phyloP scores from a whole-genome alignment of 2,888 invertebrate species.

The Nomada hirtipes region DNA sequence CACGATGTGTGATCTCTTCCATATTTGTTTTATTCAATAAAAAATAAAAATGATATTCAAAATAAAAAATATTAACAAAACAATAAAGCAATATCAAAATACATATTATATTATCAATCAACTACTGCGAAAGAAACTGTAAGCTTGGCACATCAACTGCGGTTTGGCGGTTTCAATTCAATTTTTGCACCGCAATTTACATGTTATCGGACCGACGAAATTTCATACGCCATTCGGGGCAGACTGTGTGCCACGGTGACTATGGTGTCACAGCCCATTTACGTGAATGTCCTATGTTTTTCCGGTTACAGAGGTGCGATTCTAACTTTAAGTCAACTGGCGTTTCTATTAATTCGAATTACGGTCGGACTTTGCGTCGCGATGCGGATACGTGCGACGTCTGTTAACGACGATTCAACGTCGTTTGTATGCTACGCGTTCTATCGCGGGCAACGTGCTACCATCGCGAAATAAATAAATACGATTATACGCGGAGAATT shows the following conservation, averaged over 20 bases:
- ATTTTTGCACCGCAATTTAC: not conserved
- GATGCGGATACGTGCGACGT: slow-evolving; percentile 52
- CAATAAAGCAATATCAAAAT: no score
- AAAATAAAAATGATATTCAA: no score
- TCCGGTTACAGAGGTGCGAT: slow-evolving; percentile 40
- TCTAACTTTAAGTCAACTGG: slow-evolving; percentile 45
- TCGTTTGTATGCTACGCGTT: slow-evolving; percentile 36
- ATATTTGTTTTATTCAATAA: no score
- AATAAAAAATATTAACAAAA: no score
- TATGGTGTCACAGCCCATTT: not conserved
- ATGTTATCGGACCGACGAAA: not conserved
- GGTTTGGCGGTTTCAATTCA: not conserved
- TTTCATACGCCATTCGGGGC: slow-evolving; percentile 6
- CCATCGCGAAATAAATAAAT: slow-evolving; percentile 37
- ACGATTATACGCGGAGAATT: slow-evolving; percentile 15
- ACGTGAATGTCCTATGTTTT: slow-evolving; percentile 50
- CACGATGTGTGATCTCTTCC: no score
- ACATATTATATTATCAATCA: no score
- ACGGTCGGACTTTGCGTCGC: slow-evolving; percentile 54
- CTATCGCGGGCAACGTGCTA: not conserved
- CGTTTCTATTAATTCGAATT: slow-evolving; percentile 66
- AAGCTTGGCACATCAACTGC: no score
- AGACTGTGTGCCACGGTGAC: not conserved
- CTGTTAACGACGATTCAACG: slow-evolving; percentile 47
- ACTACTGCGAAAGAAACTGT: no score